Conservation (phyloP, 2,888 invertebrate genomes). For the Elmis aenea region DNA sequence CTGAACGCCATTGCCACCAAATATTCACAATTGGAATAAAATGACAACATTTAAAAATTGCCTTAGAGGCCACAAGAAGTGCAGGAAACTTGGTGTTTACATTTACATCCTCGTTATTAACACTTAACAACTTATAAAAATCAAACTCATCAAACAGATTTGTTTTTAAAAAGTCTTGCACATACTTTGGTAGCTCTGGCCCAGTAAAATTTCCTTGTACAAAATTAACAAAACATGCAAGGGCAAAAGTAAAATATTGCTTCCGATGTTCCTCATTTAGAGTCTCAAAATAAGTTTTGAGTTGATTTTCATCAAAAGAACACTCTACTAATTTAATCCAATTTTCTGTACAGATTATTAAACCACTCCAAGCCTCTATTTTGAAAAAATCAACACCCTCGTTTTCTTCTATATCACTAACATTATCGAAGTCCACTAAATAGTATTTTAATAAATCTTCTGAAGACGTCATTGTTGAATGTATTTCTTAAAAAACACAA, state of each 20-base stretch:
- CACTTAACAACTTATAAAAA: constrained; percentile 45
- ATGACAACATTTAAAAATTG: constrained; percentile 42
- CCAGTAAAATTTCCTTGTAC: constrained; percentile 81
- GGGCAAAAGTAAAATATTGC: constrained; percentile 49
- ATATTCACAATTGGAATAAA: constrained; percentile 43
- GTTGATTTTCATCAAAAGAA: constrained; percentile 20
- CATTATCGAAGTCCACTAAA: constrained; percentile 17
- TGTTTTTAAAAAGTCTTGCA: constrained; percentile 40
- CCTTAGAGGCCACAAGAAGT: constrained; percentile 44
- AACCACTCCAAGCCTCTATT: not conserved
- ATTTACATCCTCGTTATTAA: constrained; percentile 65
- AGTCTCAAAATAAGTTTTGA: constrained; percentile 26
- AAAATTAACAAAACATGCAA: constrained; percentile 66
- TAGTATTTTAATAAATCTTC: constrained; percentile 16
- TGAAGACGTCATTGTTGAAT: constrained; percentile 2
- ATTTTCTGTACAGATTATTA: not conserved
- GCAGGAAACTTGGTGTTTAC: constrained; percentile 58
- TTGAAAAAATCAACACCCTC: constrained; percentile 3
- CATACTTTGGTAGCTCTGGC: constrained; percentile 48
- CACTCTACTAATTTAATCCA: constrained; percentile 25
- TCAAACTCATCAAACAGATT: constrained; percentile 48
- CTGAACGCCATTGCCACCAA: constrained; percentile 73
- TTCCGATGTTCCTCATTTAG: constrained; percentile 46
- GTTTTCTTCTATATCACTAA: constrained; percentile 11
- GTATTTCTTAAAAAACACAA: constrained; percentile 1